Percentiles rank a stretch among this genome's conserved stretches.
These are phyloP conservation scores for Melipona bicolor DNA, from an alignment of 2,888 invertebrate genomes.

Conservation along the genomic window DNA sequence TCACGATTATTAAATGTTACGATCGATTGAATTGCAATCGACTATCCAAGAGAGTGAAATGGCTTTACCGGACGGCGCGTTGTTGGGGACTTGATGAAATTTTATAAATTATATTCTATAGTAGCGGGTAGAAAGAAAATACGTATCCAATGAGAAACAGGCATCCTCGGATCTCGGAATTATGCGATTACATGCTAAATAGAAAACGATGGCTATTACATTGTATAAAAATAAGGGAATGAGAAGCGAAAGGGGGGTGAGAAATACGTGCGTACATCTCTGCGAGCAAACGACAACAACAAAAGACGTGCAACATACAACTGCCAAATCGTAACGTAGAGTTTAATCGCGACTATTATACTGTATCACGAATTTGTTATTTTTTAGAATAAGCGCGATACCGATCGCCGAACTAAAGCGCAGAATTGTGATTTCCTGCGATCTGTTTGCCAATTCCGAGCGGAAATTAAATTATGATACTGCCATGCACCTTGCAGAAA, in stretches of 20 bases:
- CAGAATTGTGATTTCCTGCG: background rate
- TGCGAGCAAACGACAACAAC: background rate
- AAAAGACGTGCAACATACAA: conserved; percentile 46
- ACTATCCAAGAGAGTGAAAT: conserved; percentile 65
- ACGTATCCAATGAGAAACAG: conserved; percentile 29
- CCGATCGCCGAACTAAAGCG: conserved; percentile 15
- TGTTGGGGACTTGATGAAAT: conserved; percentile 78
- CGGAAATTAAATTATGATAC: conserved; percentile 6
- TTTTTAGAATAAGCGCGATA: conserved; percentile 45
- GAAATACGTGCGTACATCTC: background rate
- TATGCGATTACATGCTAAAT: conserved; percentile 42
- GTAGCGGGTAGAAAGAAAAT: conserved; percentile 38
- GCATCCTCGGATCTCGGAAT: conserved; percentile 48
- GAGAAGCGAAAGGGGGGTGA: background rate
- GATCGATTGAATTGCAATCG: conserved; percentile 64
- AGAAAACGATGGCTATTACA: conserved; percentile 50
- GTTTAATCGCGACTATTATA: conserved; percentile 47
- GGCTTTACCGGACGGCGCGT: conserved; percentile 66
- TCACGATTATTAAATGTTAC: conserved; percentile 67
- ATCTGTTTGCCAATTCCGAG: background rate
- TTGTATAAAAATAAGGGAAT: conserved; percentile 62
- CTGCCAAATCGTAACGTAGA: conserved; percentile 68
- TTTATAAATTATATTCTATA: conserved; percentile 75
- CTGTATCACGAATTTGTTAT: conserved; percentile 38
- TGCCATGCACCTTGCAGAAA: conserved; percentile 35